A percentile compares a stretch with the other conserved stretches of the same genome.
phyloP scores from a whole-genome alignment of 2,888 invertebrate genomes.

The Eucriotettix oculatus region DNA sequence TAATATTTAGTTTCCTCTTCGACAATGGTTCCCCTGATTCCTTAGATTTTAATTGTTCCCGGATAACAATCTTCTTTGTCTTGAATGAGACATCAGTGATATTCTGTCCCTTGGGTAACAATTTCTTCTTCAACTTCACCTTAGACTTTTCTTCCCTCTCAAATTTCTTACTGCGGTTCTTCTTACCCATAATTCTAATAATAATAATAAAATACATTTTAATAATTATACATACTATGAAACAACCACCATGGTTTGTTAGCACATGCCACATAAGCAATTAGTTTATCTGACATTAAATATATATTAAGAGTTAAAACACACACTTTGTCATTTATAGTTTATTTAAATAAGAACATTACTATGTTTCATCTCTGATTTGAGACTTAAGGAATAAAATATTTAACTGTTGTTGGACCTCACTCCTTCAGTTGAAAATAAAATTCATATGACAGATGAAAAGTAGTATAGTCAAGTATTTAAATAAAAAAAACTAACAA shows the following conservation, averaged over 20 bases:
- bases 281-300: too few relatives aligned
- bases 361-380: too few relatives aligned
- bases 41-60: constrained; percentile 48
- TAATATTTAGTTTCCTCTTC: constrained; percentile 47
- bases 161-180: constrained; percentile 3
- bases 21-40: constrained; percentile 42
- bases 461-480: too few relatives aligned
- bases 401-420: too few relatives aligned
- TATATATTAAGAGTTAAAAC: too few relatives aligned
- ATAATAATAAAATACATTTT: neutral
- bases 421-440: too few relatives aligned
- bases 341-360: too few relatives aligned
- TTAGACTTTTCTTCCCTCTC: constrained; percentile 56
- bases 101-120: constrained; percentile 71
- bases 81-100: constrained; percentile 80
- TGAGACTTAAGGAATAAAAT: too few relatives aligned
- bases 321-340: too few relatives aligned
- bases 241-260: neutral
- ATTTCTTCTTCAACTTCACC: constrained; percentile 70
- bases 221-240: neutral
- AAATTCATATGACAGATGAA: too few relatives aligned
- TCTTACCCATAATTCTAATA: neutral
- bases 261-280: too few relatives aligned
- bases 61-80: constrained; percentile 69
- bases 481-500: too few relatives aligned